Evolutionary conservation across 2,797 vertebrate genomes (phyloP).

Genomic region (Anguilla pacifica): DNA sequence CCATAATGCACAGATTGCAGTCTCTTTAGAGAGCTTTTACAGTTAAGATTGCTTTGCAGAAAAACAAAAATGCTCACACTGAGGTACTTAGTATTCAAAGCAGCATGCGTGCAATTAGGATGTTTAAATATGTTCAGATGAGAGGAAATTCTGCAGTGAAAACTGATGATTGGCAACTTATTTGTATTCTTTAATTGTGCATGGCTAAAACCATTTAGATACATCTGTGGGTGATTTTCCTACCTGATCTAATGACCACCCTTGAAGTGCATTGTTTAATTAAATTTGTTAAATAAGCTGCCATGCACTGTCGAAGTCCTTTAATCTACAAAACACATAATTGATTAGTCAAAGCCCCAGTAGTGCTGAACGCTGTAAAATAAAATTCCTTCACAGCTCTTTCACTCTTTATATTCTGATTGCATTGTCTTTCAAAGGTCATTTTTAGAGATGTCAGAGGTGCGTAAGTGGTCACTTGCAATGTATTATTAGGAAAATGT

Average conservation of each 20-base stretch:
- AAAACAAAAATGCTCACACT: background rate
- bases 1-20: background rate
- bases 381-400: constrained; percentile 4
- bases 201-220: constrained; percentile 17
- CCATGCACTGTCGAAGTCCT: background rate
- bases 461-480: background rate
- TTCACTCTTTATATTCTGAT: background rate
- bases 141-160: background rate
- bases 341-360: constrained; percentile 7
- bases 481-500: background rate
- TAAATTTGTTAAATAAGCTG: constrained; percentile 20
- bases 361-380: background rate
- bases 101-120: background rate
- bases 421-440: background rate
- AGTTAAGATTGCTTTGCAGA: background rate
- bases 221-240: background rate
- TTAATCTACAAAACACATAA: background rate
- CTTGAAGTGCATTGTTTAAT: constrained; percentile 12
- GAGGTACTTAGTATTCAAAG: constrained; percentile 5
- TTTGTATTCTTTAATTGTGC: constrained; percentile 17
- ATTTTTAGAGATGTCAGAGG: background rate
- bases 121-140: background rate
- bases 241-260: constrained; percentile 18
- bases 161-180: constrained; percentile 6
- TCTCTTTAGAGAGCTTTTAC: background rate